These are phyloP conservation scores for Eilema sororculum DNA, from an alignment of 2,888 invertebrate genomes.

Conservation along the genomic window DNA sequence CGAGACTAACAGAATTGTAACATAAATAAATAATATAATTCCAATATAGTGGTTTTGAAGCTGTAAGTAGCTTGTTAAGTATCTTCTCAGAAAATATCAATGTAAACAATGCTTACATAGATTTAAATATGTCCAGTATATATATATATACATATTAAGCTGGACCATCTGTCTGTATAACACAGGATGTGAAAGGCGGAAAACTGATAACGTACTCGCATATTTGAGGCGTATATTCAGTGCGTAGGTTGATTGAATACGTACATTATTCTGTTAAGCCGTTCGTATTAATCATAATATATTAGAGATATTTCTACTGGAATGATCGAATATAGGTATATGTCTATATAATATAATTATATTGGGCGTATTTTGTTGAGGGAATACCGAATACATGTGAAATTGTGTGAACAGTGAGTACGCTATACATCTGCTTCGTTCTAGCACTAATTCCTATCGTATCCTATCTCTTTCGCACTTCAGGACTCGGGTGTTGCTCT, in stretches of 20 bases:
- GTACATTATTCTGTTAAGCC: slow-evolving; percentile 10
- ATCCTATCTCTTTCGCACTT: too few species aligned
- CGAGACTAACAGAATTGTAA: too few species aligned
- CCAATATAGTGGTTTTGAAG: too few species aligned
- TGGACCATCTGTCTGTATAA: not conserved
- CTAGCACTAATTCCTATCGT: too few species aligned
- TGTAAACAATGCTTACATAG: not conserved
- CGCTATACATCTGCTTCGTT: too few species aligned
- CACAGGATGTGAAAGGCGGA: slow-evolving; percentile 7
- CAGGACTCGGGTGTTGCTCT: too few species aligned
- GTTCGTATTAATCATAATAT: slow-evolving; percentile 11
- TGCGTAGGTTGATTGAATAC: slow-evolving; percentile 13
- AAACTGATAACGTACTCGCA: slow-evolving; percentile 12
- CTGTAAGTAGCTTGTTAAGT: too few species aligned
- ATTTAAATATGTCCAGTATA: slow-evolving; percentile 2
- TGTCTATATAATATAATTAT: not conserved
- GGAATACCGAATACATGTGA: not conserved
- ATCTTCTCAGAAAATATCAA: too few species aligned
- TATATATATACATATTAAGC: slow-evolving; percentile 8
- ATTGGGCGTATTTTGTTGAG: not conserved
- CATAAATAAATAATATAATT: too few species aligned
- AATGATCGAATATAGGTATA: not conserved
- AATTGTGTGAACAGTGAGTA: not conserved
- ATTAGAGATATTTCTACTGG: slow-evolving; percentile 3
- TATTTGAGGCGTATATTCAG: slow-evolving; percentile 5